Conservation (phyloP, 1,140 invertebrate species). For the Cydia amplana region DNA sequence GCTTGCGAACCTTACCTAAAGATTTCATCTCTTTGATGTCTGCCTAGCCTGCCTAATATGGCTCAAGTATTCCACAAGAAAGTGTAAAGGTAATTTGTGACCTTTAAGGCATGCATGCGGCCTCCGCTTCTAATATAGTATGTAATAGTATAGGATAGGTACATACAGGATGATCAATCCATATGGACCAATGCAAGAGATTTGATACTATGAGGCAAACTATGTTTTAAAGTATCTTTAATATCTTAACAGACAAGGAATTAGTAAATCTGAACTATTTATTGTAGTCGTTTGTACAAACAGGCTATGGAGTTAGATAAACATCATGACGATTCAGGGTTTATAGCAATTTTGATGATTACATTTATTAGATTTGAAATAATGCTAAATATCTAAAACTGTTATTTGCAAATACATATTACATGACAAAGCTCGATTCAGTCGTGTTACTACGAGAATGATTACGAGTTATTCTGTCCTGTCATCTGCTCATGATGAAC, state of each 20-base stretch:
- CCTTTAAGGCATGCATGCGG: conserved; percentile 13
- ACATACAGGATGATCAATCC: not conserved
- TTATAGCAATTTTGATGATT: no score
- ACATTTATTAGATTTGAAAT: no score
- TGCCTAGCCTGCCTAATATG: conserved; percentile 51
- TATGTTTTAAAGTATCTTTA: not conserved
- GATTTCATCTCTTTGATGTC: conserved; percentile 68
- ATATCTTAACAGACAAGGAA: no score
- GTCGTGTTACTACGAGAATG: not conserved
- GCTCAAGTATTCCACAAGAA: conserved; percentile 35
- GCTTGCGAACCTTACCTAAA: conserved; percentile 51
- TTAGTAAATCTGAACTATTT: no score
- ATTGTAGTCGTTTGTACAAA: no score
- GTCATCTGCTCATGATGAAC: not conserved
- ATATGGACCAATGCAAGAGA: not conserved
- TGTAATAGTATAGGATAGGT: not conserved
- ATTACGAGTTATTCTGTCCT: not conserved
- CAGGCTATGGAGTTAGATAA: no score
- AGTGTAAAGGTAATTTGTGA: conserved; percentile 21
- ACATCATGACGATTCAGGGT: no score
- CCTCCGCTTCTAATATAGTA: not conserved
- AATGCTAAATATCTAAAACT: no score
- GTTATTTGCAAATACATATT: no score
- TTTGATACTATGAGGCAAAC: not conserved
- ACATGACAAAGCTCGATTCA: not conserved